These are phyloP conservation scores for Drosophila sordidapex DNA, from an alignment of 2,888 invertebrate genomes.

Conservation along the genomic window DNA sequence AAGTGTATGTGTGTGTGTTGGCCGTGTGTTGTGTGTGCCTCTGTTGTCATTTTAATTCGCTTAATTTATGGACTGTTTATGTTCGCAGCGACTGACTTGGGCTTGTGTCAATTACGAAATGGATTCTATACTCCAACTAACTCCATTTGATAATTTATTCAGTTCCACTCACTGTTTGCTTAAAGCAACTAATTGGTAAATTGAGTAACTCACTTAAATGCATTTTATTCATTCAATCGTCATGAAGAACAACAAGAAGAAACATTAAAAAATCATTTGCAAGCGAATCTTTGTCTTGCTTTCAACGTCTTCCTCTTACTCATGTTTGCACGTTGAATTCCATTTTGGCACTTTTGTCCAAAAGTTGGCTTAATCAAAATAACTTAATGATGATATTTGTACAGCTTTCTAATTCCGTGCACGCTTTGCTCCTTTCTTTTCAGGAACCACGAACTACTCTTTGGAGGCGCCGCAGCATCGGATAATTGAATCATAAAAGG, in stretches of 20 bases:
- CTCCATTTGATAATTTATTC: constrained; percentile 16
- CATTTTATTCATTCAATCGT: constrained; percentile 1
- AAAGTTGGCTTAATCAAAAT: constrained; percentile 77
- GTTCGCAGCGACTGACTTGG: neutral
- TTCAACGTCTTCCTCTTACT: neutral
- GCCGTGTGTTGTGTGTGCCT: constrained; percentile 15
- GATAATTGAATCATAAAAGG: constrained; percentile 70
- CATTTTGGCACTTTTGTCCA: constrained; percentile 62
- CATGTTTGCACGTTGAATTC: constrained; percentile 26
- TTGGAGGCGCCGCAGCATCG: constrained; percentile 57
- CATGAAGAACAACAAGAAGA: constrained; percentile 16
- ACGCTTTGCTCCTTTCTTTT: constrained; percentile 34
- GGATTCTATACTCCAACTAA: neutral
- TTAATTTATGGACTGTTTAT: constrained; percentile 56
- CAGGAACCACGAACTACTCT: constrained; percentile 53
- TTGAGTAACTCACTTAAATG: constrained; percentile 19
- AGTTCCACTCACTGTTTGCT: neutral
- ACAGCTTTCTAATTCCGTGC: constrained; percentile 50
- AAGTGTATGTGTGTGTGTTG: constrained; percentile 8
- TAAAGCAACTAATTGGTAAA: constrained; percentile 17
- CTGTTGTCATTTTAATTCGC: constrained; percentile 42
- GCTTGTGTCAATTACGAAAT: constrained; percentile 4
- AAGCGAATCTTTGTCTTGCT: constrained; percentile 5
- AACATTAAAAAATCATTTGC: constrained; percentile 53
- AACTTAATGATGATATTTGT: constrained; percentile 80